Percentiles rank a stretch among this genome's conserved stretches.
phyloP scores from a whole-genome alignment of 2,113 vertebrate species.

The Hippocampus zosterae region DNA sequence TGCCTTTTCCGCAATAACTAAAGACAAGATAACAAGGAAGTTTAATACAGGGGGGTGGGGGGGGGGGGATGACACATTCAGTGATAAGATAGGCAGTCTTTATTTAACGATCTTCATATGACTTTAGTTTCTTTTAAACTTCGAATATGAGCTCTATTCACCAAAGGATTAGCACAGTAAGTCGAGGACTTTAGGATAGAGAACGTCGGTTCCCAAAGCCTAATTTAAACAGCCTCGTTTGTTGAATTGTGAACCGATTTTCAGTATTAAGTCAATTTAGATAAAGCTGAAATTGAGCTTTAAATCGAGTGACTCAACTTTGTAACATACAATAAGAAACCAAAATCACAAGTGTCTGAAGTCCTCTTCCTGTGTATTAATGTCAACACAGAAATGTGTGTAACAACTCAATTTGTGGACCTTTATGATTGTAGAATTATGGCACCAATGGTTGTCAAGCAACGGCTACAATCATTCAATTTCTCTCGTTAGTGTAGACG shows the following conservation, averaged over 20 bases:
- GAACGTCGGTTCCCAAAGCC: conserved; percentile 10
- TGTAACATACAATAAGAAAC: conserved; percentile 34
- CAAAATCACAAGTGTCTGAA: neutral
- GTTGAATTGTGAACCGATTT: conserved; percentile 33
- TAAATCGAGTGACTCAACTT: conserved; percentile 46
- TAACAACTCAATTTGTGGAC: conserved; percentile 5
- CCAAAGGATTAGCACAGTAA: neutral
- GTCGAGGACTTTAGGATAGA: conserved; percentile 4
- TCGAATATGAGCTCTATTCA: conserved; percentile 2
- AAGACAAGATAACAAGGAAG: neutral
- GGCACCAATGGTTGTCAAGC: conserved; percentile 15
- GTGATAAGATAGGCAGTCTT: neutral
- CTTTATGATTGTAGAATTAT: conserved; percentile 30
- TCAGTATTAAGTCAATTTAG: conserved; percentile 20
- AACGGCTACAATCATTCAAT: conserved; percentile 46
- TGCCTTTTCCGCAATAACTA: conserved; percentile 95
- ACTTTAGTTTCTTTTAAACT: conserved; percentile 1
- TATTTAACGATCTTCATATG: neutral
- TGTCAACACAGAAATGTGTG: conserved; percentile 15
- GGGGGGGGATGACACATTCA: neutral
- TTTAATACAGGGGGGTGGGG: conserved; percentile 7
- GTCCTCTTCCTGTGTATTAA: neutral
- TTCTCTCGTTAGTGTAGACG: conserved; percentile 36
- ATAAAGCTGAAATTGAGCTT: conserved; percentile 59
- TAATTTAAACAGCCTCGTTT: conserved; percentile 27